These are phyloP conservation scores for Euthynnus affinis DNA, from an alignment of 2,797 vertebrate species.

Conservation along the genomic window DNA sequence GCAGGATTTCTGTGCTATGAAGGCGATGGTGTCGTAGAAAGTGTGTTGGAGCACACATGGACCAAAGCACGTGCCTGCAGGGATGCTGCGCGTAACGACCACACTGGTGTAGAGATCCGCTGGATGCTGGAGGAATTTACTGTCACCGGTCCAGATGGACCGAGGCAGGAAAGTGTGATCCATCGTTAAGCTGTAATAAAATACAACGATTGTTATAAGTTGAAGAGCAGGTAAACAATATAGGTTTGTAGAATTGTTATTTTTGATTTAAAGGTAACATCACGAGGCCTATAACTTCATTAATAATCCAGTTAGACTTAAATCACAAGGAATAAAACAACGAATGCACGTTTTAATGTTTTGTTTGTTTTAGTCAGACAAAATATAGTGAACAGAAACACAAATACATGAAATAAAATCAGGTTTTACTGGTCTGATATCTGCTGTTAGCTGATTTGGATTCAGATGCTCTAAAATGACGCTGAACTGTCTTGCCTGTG, in stretches of 20 bases:
- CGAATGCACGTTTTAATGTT: not conserved
- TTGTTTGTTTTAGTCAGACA: not conserved
- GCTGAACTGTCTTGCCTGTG: not conserved
- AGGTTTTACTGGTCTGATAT: not conserved
- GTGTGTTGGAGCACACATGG: slow-evolving; percentile 90
- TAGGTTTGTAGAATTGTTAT: not conserved
- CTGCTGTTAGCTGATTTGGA: not conserved
- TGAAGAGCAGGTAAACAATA: not conserved
- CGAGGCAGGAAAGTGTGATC: slow-evolving; percentile 87
- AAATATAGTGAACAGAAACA: not conserved
- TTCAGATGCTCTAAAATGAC: slow-evolving; percentile 2
- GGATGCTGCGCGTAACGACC: slow-evolving; percentile 90
- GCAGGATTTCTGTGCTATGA: slow-evolving; percentile 91
- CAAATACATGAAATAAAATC: not conserved
- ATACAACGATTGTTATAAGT: not conserved
- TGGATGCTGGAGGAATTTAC: slow-evolving; percentile 88
- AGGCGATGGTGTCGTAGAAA: slow-evolving; percentile 91
- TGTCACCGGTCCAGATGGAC: slow-evolving; percentile 87
- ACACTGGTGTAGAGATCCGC: slow-evolving; percentile 88
- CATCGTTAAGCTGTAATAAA: slow-evolving; percentile 82
- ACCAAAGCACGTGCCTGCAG: slow-evolving; percentile 88
- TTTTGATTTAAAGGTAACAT: not conserved
- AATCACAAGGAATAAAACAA: not conserved
- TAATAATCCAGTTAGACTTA: not conserved
- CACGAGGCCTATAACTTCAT: not conserved